Conservation (phyloP, 1,140 invertebrate genomes). For the Caenorhabditis latens region DNA sequence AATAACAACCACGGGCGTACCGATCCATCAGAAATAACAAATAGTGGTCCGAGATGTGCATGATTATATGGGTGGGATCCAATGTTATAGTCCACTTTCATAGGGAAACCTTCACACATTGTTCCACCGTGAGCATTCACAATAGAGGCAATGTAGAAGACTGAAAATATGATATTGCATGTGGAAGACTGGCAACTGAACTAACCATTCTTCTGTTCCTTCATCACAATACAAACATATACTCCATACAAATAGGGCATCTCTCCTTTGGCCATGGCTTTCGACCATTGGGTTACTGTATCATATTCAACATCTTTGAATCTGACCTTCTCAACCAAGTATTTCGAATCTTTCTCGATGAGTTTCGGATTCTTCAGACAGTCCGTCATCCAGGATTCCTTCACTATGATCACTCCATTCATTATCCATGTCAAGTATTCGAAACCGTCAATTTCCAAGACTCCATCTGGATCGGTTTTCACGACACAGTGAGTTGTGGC, state of each 20-base stretch:
- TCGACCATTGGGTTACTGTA: conserved; percentile 7
- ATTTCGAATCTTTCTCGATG: not conserved
- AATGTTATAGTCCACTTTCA: not conserved
- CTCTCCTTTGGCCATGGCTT: not conserved
- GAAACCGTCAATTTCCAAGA: not conserved
- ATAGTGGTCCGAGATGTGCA: conserved; percentile 14
- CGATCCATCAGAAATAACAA: conserved; percentile 1
- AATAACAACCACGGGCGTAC: not conserved
- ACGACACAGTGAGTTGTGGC: not conserved
- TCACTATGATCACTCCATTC: not conserved
- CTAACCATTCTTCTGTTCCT: not conserved
- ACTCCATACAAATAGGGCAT: conserved; percentile 13
- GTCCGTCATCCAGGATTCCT: not conserved
- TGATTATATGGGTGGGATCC: conserved; percentile 18
- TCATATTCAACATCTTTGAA: not conserved
- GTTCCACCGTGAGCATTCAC: not conserved
- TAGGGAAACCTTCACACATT: not conserved
- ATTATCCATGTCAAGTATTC: not conserved
- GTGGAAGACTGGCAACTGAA: too few relatives aligned
- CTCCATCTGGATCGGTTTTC: not conserved
- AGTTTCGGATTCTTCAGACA: conserved; percentile 6
- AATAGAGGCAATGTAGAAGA: not conserved
- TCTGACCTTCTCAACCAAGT: not conserved
- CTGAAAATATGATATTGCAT: too few relatives aligned
- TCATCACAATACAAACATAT: not conserved